Evolutionary conservation across 1,140 invertebrate species (phyloP), one percentile per base, ranked within the genome.

Genomic region (Cryptotermes secundus): DNA sequence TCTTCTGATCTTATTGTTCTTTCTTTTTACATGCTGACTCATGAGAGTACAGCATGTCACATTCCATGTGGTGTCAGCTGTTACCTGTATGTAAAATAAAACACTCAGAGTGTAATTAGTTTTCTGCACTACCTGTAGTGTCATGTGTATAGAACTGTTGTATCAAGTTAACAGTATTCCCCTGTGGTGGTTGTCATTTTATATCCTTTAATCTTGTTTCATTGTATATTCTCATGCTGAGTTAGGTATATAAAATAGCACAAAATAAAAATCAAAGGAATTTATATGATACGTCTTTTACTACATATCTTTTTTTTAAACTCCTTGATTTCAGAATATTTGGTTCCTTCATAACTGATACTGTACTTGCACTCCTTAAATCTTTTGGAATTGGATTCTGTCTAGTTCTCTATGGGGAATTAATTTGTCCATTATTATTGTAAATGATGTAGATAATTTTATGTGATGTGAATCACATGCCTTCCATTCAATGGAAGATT

Each of bases 401-500:
- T 72, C 26, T 72, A 72, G 26, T n/a, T 72, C 59, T 72, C 1
- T 72, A 9, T 7, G 59, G 59, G 59, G 1, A 72, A 3, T n/a
- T 31, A 31, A 10, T 72, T 59, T 22, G 59, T n/a, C 59, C n/a
- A 72, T 72, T 72, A 72, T 72, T 72, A 16, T 31, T 72, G 59
- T 72, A 72, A 72, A 72, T 72, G 59, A 72, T 72, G 59, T 72
- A 72, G 59, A 72, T 72, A 72, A 72, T 72, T 72, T 72, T 72
- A 4, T 72, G 59, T 72, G 59, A 26, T 31, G 26, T 72, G 31
- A 31, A 72, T 72, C 59, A 72, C 31, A 26, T 72, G 59, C 59
- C 59, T 72, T 31, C 59, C 59, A 31, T 72, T 72, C 14, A 49
- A n/a, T 72, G 59, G 59, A 72, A 72, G 59, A 26, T 72, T 31